Evolutionary conservation across 2,888 invertebrate species (phyloP), one percentile per base, ranked within the genome.

Genomic region (Biston betularia): DNA sequence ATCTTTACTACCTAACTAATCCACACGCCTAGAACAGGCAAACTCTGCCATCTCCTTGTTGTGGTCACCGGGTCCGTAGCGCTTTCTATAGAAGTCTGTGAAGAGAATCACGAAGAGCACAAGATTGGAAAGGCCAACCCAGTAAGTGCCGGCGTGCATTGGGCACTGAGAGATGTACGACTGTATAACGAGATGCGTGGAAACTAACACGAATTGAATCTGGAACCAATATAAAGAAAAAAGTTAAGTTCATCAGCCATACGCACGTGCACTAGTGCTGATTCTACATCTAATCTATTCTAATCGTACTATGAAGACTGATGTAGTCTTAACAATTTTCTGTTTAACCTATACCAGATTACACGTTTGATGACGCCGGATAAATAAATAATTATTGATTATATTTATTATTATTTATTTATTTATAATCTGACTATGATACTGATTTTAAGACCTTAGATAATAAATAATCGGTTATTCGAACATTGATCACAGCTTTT

Each of bases 121-220:
- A 5, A 79, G 33, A 65, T 83, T 81, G 0, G 72, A 63, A 0
- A 83, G 42, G 0, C 80, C 78, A 0, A 83, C 70, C 79, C 80
- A 83, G 71, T 80, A 84, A 2, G 77, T 70, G 34, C 73, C 65
- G 4, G 70, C 40, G 55, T 75, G 77, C 71, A 83, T 80, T 0
- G 84, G 85, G 56, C 85, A 85, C 14, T 77, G 63, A 0, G 81
- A 72, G 0, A 75, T 78, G 62, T 74, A 78, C 0, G 79, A 76
- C 55, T 82, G 84, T 9, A 82, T 61, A 8, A 77, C 62, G 12
- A 84, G 65, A 55, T 84, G 82, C 1, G 58, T 52, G 52, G 79
- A 76, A 5, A 79, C 75, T 12, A 82, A 48, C 12, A 80, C 62
- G 58, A 84, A 84, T 65, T 85, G 84, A 11, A 78, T 62, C 84